Evolutionary conservation across 2,888 invertebrate species (phyloP).

Genomic region (Callinectes sapidus): DNA sequence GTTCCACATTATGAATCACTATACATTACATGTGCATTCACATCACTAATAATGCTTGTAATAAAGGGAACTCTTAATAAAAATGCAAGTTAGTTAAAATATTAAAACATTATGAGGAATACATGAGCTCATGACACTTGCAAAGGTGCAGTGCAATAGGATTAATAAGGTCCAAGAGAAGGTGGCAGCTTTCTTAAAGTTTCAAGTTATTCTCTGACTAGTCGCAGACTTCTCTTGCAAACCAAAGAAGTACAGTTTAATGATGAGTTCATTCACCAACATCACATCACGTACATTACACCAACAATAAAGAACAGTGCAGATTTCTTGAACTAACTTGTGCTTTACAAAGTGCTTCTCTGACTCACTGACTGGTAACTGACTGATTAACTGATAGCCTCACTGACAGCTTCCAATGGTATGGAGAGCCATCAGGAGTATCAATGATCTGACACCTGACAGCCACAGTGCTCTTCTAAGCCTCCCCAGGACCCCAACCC

Average conservation of each 20-base stretch:
- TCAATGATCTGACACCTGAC: constrained; percentile 37
- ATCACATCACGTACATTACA: constrained; percentile 42
- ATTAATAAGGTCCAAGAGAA: not conserved
- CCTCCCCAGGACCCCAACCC: constrained; percentile 3
- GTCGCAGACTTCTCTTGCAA: constrained; percentile 18
- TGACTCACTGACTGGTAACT: constrained; percentile 11
- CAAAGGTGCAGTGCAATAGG: constrained; percentile 10
- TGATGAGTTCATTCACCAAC: not conserved
- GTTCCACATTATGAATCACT: not conserved
- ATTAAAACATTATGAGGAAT: constrained; percentile 1
- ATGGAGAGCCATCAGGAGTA: constrained; percentile 22
- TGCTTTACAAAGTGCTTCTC: constrained; percentile 57
- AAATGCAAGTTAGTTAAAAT: constrained; percentile 5
- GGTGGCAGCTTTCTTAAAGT: constrained; percentile 10
- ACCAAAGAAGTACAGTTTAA: not conserved
- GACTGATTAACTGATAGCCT: no score
- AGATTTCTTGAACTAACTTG: constrained; percentile 46
- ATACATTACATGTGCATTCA: constrained; percentile 23
- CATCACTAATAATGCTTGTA: not conserved
- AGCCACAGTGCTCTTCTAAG: constrained; percentile 29
- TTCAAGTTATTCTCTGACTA: not conserved
- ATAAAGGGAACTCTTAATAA: not conserved
- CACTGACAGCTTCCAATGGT: constrained; percentile 39
- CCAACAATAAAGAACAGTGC: constrained; percentile 43
- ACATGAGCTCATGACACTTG: constrained; percentile 23